Evolutionary conservation across 2,113 vertebrate species (phyloP).

Genomic region (Semicossyphus pulcher): DNA sequence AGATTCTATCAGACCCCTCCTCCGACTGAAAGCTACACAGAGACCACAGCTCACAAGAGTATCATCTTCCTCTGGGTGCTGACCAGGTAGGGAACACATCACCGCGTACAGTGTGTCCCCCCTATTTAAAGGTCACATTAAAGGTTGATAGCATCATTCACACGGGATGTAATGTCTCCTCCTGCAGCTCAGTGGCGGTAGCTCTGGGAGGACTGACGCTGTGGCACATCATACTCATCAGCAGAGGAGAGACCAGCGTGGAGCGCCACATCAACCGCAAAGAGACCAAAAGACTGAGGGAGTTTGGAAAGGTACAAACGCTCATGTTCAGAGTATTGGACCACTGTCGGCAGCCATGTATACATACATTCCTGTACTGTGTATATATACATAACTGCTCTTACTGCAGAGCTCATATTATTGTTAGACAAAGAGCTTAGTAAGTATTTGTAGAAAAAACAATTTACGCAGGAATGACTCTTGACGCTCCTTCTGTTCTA

Average conservation of each 20-base stretch:
- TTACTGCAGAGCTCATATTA: too few species aligned
- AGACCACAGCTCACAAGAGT: constrained; percentile 91
- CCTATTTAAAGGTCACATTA: neutral
- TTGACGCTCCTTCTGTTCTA: neutral
- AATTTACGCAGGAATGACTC: too few species aligned
- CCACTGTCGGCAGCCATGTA: too few species aligned
- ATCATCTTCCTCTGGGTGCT: constrained; percentile 98
- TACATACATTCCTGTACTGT: too few species aligned
- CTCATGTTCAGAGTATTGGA: neutral
- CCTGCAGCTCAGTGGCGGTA: constrained; percentile 89
- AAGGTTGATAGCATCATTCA: neutral
- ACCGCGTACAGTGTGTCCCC: accelerated
- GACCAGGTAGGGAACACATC: constrained; percentile 87
- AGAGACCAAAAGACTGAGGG: constrained; percentile 87
- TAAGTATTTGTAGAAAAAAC: too few species aligned
- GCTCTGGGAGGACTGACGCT: constrained; percentile 93
- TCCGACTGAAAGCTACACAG: constrained; percentile 84
- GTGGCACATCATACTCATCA: constrained; percentile 93
- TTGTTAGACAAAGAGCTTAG: neutral
- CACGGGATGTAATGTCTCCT: neutral
- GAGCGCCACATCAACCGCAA: constrained; percentile 97
- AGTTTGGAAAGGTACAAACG: constrained; percentile 87
- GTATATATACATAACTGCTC: too few species aligned
- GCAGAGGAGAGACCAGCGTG: constrained; percentile 93
- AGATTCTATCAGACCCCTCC: constrained; percentile 92